phyloP scores from a whole-genome alignment of 35 echinoderm and acorn worm species.

The Antedon bifida region DNA sequence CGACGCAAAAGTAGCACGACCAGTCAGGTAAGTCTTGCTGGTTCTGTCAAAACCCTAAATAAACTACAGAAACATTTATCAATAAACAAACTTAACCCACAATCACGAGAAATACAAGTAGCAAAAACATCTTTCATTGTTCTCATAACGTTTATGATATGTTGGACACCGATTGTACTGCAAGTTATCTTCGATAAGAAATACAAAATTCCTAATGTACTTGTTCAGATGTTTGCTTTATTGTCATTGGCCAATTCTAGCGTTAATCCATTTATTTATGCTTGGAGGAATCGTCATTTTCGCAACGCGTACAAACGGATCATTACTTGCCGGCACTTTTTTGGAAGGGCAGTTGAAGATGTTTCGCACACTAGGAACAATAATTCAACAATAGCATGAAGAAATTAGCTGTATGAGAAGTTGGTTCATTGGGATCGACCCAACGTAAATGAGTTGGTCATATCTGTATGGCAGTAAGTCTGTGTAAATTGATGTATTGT shows the following conservation, averaged over 20 bases:
- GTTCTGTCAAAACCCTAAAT: not conserved
- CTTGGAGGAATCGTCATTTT: slow-evolving; percentile 28
- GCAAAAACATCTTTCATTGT: slow-evolving; percentile 23
- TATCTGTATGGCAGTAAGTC: too few relatives aligned
- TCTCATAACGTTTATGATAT: slow-evolving; percentile 9
- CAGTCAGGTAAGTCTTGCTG: not conserved
- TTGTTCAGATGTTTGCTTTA: slow-evolving; percentile 1
- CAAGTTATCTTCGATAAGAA: slow-evolving; percentile 8
- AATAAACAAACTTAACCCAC: slow-evolving; percentile 2
- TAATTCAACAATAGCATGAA: too few relatives aligned
- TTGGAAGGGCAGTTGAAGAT: not conserved
- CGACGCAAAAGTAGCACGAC: not conserved
- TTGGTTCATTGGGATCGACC: too few relatives aligned
- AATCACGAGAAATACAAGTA: slow-evolving; percentile 12
- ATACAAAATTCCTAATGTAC: not conserved
- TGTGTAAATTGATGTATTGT: too few relatives aligned
- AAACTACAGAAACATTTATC: not conserved
- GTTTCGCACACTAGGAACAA: not conserved
- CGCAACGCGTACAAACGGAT: slow-evolving; percentile 21
- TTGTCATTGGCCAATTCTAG: slow-evolving; percentile 21
- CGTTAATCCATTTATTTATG: slow-evolving; percentile 35
- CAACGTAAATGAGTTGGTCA: too few relatives aligned
- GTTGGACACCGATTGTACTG: slow-evolving; percentile 22
- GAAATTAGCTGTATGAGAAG: too few relatives aligned
- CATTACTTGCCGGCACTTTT: slow-evolving; percentile 9